These are phyloP conservation scores for Sthenelais limicola DNA, from an alignment of 2,888 invertebrate genomes.

Conservation along the genomic window DNA sequence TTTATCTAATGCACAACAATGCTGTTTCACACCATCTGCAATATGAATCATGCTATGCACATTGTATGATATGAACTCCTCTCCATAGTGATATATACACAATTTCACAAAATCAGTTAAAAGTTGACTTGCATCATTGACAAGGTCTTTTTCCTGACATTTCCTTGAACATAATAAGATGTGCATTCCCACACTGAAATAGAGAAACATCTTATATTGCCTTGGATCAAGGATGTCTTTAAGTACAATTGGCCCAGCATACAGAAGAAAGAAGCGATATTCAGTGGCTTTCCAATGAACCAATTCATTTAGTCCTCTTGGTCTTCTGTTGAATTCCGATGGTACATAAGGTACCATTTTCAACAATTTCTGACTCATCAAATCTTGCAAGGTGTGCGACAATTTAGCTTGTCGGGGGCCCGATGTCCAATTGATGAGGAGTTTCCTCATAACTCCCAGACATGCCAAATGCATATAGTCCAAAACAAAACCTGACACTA, in stretches of 20 bases:
- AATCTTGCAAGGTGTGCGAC: neutral
- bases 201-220: neutral
- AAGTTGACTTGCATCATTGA: neutral
- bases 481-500: neutral
- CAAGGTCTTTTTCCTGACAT: neutral
- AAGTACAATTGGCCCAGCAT: neutral
- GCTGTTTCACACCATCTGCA: neutral
- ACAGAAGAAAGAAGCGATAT: constrained; percentile 1
- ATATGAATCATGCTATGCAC: neutral
- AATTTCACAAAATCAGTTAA: neutral
- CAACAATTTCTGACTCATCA: neutral
- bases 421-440: neutral
- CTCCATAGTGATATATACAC: neutral
- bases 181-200: neutral
- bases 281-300: neutral
- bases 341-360: neutral
- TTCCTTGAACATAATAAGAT: neutral
- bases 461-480: constrained; percentile 2
- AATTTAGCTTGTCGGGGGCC: neutral
- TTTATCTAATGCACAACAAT: neutral
- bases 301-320: constrained; percentile 4
- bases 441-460: neutral
- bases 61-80: constrained; percentile 1
- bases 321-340: constrained; percentile 13
- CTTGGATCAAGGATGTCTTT: neutral